phyloP scores from a whole-genome alignment of 2,797 vertebrate genomes.

The Agapornis canus region DNA sequence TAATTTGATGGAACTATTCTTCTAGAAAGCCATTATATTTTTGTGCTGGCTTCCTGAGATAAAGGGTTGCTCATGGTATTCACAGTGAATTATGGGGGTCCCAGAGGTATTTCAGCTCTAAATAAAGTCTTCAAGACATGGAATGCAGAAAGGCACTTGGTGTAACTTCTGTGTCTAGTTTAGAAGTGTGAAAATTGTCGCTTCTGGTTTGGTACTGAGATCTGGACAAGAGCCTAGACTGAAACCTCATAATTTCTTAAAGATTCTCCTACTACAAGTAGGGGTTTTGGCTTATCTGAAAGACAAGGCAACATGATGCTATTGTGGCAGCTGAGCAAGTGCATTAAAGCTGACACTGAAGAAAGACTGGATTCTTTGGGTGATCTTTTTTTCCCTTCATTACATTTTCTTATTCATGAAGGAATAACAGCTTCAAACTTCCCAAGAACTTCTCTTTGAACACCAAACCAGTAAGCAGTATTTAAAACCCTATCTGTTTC shows the following conservation, averaged over 20 bases:
- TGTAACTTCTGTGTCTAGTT: background rate
- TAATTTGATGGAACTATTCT: background rate
- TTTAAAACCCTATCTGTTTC: background rate
- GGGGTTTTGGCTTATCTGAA: background rate
- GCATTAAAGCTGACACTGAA: background rate
- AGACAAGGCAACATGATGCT: background rate
- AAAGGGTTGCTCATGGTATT: background rate
- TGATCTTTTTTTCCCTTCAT: background rate
- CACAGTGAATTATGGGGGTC: background rate
- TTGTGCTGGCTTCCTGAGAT: background rate
- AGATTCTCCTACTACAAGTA: background rate
- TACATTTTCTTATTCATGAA: background rate
- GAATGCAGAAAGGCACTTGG: background rate
- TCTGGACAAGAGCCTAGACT: background rate
- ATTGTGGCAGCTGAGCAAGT: background rate
- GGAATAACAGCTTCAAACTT: background rate
- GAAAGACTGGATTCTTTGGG: background rate
- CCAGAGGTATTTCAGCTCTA: background rate
- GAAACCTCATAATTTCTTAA: background rate
- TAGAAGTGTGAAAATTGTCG: background rate
- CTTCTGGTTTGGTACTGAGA: background rate
- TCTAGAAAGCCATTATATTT: background rate
- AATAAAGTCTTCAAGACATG: background rate
- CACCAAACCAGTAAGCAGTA: background rate
- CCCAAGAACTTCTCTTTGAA: background rate